Percentiles rank a stretch among this genome's conserved stretches.
These are phyloP conservation scores for Neosalanx taihuensis DNA, from an alignment of 2,797 vertebrate genomes.

Conservation along the genomic window DNA sequence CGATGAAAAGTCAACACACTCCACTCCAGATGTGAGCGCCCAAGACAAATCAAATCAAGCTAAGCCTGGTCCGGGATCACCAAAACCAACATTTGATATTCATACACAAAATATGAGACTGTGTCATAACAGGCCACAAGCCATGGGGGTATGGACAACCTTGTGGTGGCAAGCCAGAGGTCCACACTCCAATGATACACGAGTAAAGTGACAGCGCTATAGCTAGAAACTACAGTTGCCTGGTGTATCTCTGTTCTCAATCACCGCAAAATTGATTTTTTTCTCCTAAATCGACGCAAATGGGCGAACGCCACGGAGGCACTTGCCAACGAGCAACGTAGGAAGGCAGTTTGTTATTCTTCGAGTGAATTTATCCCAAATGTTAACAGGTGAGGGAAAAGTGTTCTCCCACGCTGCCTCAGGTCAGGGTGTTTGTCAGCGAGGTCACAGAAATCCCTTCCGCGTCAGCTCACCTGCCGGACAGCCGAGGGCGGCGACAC, in stretches of 20 bases:
- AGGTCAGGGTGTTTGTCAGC: not conserved
- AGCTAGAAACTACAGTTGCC: too few species aligned
- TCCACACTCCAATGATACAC: too few species aligned
- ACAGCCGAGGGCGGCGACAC: too few species aligned
- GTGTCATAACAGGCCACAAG: too few species aligned
- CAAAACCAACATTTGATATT: conserved; percentile 2
- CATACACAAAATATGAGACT: too few species aligned
- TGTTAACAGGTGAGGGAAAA: not conserved
- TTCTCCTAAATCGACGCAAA: too few species aligned
- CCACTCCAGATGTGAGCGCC: conserved; percentile 39
- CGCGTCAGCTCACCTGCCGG: conserved; percentile 1
- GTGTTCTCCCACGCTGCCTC: not conserved
- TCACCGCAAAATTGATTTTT: too few species aligned
- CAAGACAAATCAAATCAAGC: conserved; percentile 49
- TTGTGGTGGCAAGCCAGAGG: too few species aligned
- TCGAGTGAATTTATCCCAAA: not conserved
- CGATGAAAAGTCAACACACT: conserved; percentile 49
- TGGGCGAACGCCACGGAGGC: not conserved
- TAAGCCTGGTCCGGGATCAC: conserved; percentile 30
- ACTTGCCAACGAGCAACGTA: not conserved
- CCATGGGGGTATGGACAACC: too few species aligned
- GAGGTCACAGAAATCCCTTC: not conserved
- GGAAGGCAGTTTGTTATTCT: not conserved
- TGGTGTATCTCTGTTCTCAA: too few species aligned
- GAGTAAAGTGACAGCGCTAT: too few species aligned